A percentile compares a stretch with the other conserved stretches of the same genome.
These are phyloP conservation scores for Sebastes variabilis DNA, from an alignment of 2,797 vertebrate species.

Conservation along the genomic window DNA sequence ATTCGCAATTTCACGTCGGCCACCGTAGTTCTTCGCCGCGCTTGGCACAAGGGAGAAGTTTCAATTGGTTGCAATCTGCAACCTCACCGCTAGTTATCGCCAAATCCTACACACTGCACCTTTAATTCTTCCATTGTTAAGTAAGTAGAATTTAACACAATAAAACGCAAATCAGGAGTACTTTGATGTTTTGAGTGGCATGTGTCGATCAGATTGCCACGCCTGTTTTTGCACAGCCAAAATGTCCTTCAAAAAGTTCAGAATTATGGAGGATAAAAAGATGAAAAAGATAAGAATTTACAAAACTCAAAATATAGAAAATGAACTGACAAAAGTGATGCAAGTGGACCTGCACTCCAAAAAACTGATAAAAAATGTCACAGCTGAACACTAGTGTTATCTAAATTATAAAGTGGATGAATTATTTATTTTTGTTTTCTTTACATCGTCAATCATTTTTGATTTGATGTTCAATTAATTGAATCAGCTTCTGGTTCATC, in stretches of 20 bases:
- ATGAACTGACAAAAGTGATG: background rate
- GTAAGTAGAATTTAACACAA: background rate
- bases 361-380: background rate
- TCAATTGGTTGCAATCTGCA: too few relatives aligned
- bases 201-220: background rate
- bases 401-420: too few relatives aligned
- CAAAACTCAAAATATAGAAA: background rate
- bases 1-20: too few relatives aligned
- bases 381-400: background rate
- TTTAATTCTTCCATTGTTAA: background rate
- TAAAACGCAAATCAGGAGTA: background rate
- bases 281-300: background rate
- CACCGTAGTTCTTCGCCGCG: too few relatives aligned
- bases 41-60: too few relatives aligned
- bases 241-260: background rate
- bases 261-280: background rate
- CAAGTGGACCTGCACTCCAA: background rate
- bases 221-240: background rate
- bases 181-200: background rate
- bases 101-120: too few relatives aligned
- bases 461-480: background rate
- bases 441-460: background rate
- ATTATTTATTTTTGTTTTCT: background rate
- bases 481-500: background rate
- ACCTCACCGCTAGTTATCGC: too few relatives aligned